These are phyloP conservation scores for Chrysochloris asiatica DNA, from an alignment of 2,113 vertebrate genomes.

Conservation along the genomic window DNA sequence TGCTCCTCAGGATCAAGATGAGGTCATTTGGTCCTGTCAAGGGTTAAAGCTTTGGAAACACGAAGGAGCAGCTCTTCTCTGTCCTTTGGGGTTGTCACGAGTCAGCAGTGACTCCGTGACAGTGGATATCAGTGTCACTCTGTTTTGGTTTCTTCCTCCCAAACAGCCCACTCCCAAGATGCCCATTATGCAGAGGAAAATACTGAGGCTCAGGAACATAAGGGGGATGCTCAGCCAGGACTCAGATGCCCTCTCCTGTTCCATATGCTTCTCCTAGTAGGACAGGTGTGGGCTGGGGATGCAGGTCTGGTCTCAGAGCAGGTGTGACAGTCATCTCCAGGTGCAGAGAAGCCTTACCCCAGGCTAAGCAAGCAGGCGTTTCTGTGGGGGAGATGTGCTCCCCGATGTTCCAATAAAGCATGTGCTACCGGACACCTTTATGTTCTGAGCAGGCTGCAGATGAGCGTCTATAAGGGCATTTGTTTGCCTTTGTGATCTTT, in stretches of 20 bases:
- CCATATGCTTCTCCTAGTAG: background rate
- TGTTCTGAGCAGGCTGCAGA: background rate
- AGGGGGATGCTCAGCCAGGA: background rate
- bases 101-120: too few species aligned
- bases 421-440: background rate
- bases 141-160: too few species aligned
- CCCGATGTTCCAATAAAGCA: background rate
- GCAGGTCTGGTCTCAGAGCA: too few species aligned
- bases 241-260: background rate
- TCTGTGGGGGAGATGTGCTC: fast-evolving
- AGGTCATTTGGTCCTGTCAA: too few species aligned
- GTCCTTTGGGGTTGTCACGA: too few species aligned
- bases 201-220: fast-evolving
- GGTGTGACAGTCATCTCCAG: too few species aligned
- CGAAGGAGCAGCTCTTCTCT: too few species aligned
- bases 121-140: background rate
- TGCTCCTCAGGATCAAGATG: too few species aligned
- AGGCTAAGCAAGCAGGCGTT: fast-evolving
- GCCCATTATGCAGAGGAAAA: fast-evolving
- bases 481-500: slow-evolving; percentile 10
- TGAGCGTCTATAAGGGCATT: background rate
- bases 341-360: too few species aligned
- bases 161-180: fast-evolving
- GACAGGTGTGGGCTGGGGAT: too few species aligned
- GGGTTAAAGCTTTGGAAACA: too few species aligned